A percentile compares a stretch with the other conserved stretches of the same genome.
phyloP scores from a whole-genome alignment of 2,113 vertebrate species.

The Coryphaenoides rupestris region DNA sequence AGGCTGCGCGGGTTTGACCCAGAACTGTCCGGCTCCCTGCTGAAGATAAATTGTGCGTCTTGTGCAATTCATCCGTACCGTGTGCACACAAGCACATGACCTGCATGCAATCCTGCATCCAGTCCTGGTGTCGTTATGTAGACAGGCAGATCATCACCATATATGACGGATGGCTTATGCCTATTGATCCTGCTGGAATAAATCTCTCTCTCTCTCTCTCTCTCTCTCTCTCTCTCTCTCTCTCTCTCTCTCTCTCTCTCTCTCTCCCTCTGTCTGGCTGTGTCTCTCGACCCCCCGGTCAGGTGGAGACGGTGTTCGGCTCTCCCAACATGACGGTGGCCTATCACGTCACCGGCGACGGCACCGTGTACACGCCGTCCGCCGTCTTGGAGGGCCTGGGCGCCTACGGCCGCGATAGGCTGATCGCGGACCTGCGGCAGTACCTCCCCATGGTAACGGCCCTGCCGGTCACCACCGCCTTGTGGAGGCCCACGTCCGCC shows the following conservation, averaged over 20 bases:
- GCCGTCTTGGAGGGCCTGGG: conserved; percentile 79
- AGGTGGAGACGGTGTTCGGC: conserved; percentile 89
- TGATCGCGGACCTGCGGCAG: conserved; percentile 86
- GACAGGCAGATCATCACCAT: conserved; percentile 6
- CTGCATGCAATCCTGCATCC: conserved; percentile 23
- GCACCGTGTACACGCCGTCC: conserved; percentile 81
- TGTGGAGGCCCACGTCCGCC: conserved; percentile 81
- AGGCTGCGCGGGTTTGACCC: too few species aligned
- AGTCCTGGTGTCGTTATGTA: conserved; percentile 4
- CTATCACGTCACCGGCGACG: conserved; percentile 83
- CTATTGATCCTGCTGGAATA: not conserved
- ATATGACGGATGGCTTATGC: conserved; percentile 14
- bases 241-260: not conserved
- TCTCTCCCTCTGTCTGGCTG: not conserved
- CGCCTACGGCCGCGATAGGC: conserved; percentile 81
- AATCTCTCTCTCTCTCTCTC: not conserved
- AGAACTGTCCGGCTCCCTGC: too few species aligned
- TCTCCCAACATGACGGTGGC: conserved; percentile 87
- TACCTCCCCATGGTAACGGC: conserved; percentile 85
- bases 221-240: too few species aligned
- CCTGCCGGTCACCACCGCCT: conserved; percentile 78
- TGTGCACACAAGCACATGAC: too few species aligned
- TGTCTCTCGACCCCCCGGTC: conserved; percentile 10
- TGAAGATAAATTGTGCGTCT: too few species aligned
- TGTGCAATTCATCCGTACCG: too few species aligned